Evolutionary conservation across 2,888 invertebrate species (phyloP).

Genomic region (Hydraecia micacea): DNA sequence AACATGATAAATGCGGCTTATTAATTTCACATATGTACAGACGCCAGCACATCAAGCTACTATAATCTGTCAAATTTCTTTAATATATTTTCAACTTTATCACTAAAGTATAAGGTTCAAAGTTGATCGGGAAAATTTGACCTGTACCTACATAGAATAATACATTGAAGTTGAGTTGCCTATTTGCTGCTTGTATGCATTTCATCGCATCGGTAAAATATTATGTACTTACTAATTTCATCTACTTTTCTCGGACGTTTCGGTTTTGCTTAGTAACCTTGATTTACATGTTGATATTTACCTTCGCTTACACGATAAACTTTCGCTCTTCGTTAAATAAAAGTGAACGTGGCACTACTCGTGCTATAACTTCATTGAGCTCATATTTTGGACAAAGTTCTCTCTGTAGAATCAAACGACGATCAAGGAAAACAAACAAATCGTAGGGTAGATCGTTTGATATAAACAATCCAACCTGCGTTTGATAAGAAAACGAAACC

Average conservation of each 20-base stretch:
- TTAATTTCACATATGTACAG: neutral
- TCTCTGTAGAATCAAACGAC: neutral
- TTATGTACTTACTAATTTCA: neutral
- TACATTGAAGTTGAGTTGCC: neutral
- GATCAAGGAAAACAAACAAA: constrained; percentile 6
- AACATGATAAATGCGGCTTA: constrained; percentile 1
- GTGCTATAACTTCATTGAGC: neutral
- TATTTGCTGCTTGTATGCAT: neutral
- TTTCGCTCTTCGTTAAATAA: constrained; percentile 23
- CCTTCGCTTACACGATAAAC: neutral
- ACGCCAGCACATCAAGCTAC: too few relatives aligned
- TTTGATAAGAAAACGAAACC: neutral
- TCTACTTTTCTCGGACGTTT: neutral
- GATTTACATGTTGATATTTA: constrained; percentile 6
- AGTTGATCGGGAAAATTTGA: too few relatives aligned
- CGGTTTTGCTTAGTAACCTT: constrained; percentile 6
- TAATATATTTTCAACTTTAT: too few relatives aligned
- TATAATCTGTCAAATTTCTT: too few relatives aligned
- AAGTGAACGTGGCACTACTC: neutral
- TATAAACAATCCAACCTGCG: neutral
- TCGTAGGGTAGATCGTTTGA: neutral
- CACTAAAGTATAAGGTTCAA: too few relatives aligned
- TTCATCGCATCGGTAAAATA: neutral
- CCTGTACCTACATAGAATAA: neutral
- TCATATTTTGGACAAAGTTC: neutral